Evolutionary conservation across 2,888 invertebrate genomes (phyloP), one percentile per base, ranked within the genome.

Genomic region (Nemoura dubitans): DNA sequence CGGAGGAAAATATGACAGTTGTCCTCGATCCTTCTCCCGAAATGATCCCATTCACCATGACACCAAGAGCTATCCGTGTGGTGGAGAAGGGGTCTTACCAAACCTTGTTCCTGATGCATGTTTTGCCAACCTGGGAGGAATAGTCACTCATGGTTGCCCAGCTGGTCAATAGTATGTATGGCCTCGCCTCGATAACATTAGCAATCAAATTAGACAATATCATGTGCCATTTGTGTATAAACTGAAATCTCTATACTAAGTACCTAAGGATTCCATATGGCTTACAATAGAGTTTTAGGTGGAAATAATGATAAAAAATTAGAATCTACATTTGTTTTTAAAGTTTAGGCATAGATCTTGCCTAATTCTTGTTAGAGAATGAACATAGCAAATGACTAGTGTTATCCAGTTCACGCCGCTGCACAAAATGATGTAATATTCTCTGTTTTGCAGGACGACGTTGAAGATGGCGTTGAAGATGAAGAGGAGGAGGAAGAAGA

Each of bases 401-500:
- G n/a, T n/a, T n/a, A n/a, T n/a, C n/a, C n/a, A n/a, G n/a, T n/a
- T n/a, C n/a, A n/a, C n/a, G n/a, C n/a, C n/a, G 36, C 10, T 36
- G 10, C 36, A 36, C 36, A 10, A 36, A 36, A 10, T 36, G 36
- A 10, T 36, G 3, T 36, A 83, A 85, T 86, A 86, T 87, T 76
- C 59, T 87, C 85, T 85, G 83, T 86, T 87, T 85, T 76, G 87
- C 88, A 88, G 27, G 87, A 87, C 14, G 88, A 92, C 90, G 91
- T 59, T 26, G 87, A 88, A 16, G 88, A 87, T 82, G 88, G 88
- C n/a, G 87, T 87, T 21, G 87, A 87, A 16, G 88, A 92, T 90
- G 91, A 92, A 59, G 92, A 92, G 36, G 91, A 91, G 26, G 91
- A 92, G n/a, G 93, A 93, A 29, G 92, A 93, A 76, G 93, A 92